A percentile compares a stretch with the other conserved stretches of the same genome.
Evolutionary conservation across 2,888 invertebrate genomes (phyloP).

Genomic region (Lepidochrysops patricia): DNA sequence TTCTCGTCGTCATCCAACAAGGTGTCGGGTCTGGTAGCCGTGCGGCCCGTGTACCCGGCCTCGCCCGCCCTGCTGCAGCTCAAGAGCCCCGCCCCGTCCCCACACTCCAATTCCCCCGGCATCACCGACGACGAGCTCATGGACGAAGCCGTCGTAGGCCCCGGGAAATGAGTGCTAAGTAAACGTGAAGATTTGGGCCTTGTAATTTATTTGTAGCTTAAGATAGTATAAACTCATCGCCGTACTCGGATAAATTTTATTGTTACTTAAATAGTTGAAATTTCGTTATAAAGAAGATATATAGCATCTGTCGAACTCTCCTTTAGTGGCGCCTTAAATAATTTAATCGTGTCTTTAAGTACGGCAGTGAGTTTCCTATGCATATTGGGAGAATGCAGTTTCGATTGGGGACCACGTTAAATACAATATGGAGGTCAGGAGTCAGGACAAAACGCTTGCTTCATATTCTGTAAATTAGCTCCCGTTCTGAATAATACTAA

Average conservation of each 20-base stretch:
- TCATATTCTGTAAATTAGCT: not conserved
- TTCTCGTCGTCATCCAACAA: constrained; percentile 77
- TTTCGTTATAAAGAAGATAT: too few relatives aligned
- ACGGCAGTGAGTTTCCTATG: too few relatives aligned
- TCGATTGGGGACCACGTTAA: constrained; percentile 6
- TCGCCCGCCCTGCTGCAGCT: constrained; percentile 84
- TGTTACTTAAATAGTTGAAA: too few relatives aligned
- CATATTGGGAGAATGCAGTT: constrained; percentile 6
- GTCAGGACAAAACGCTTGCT: not conserved
- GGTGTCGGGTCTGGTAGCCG: constrained; percentile 69
- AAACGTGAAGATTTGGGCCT: not conserved
- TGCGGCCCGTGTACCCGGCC: constrained; percentile 72
- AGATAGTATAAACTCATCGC: too few relatives aligned
- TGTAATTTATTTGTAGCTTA: not conserved
- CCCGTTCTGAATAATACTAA: not conserved
- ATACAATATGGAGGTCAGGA: not conserved
- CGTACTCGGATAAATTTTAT: too few relatives aligned
- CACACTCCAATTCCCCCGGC: constrained; percentile 83
- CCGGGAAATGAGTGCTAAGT: constrained; percentile 76
- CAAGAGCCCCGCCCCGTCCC: constrained; percentile 83
- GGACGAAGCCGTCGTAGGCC: constrained; percentile 89
- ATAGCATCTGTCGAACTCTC: too few relatives aligned
- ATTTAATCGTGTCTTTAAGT: too few relatives aligned
- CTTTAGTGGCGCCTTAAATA: too few relatives aligned
- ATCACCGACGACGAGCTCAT: constrained; percentile 92